A percentile compares a stretch with the other conserved stretches of the same genome.
These are phyloP conservation scores for Pediacus dermestoides DNA, from an alignment of 2,888 invertebrate genomes.

Conservation along the genomic window DNA sequence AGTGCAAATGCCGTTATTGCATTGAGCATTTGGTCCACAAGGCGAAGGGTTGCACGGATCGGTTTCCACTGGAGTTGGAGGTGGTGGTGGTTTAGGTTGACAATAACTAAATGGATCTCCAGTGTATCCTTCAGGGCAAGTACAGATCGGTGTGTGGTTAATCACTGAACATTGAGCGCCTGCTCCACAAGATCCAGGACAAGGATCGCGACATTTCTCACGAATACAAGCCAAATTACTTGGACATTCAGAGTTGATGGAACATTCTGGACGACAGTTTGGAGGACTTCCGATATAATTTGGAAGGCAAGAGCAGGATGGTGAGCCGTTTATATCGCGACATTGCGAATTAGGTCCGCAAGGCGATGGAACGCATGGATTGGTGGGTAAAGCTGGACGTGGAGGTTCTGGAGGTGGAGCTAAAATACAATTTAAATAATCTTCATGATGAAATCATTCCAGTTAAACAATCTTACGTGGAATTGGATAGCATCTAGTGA, in stretches of 20 bases:
- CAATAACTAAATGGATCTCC: slow-evolving; percentile 74
- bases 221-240: slow-evolving; percentile 71
- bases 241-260: slow-evolving; percentile 68
- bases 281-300: slow-evolving; percentile 65
- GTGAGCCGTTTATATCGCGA: slow-evolving; percentile 57
- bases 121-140: slow-evolving; percentile 68
- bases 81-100: slow-evolving; percentile 53
- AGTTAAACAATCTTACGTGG: slow-evolving; percentile 33
- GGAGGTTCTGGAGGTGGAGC: slow-evolving; percentile 31
- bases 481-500: slow-evolving; percentile 58
- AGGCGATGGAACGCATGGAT: slow-evolving; percentile 70
- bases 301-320: slow-evolving; percentile 63
- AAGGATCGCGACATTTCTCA: slow-evolving; percentile 74
- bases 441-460: slow-evolving; percentile 2
- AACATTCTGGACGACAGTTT: slow-evolving; percentile 70
- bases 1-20: slow-evolving; percentile 73
- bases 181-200: slow-evolving; percentile 70
- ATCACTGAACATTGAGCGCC: slow-evolving; percentile 70
- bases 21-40: slow-evolving; percentile 80
- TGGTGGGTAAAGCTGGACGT: slow-evolving; percentile 34
- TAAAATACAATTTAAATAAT: slow-evolving; percentile 31
- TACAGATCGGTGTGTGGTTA: slow-evolving; percentile 74
- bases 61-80: slow-evolving; percentile 36
- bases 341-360: slow-evolving; percentile 71
- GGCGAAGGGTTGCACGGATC: slow-evolving; percentile 75